Evolutionary conservation across 1,140 invertebrate genomes (phyloP).

Genomic region (Rhynchophorus ferrugineus): DNA sequence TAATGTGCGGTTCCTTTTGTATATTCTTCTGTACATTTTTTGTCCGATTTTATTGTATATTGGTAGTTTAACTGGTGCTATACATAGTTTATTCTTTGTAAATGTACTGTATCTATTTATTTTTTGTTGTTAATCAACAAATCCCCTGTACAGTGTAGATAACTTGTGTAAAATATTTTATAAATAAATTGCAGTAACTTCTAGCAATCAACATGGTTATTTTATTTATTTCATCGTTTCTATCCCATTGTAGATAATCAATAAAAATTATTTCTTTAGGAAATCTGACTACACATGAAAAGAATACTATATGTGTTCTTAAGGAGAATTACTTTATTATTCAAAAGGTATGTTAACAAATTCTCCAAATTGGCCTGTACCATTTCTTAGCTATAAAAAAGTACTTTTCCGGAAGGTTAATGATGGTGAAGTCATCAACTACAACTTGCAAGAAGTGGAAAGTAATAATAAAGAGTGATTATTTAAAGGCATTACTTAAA

Average conservation of each 20-base stretch:
- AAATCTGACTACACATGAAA: no score
- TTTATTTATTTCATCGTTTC: conserved; percentile 9
- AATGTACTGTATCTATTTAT: conserved; percentile 35
- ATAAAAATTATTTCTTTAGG: no score
- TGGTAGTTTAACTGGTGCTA: conserved; percentile 41
- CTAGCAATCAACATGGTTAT: conserved; percentile 32
- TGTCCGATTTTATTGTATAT: conserved; percentile 30
- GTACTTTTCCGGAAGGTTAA: no score
- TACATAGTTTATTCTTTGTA: conserved; percentile 34
- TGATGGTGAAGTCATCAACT: no score
- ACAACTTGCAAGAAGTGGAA: no score
- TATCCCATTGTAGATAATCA: not conserved
- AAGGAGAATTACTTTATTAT: no score
- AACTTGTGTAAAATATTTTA: conserved; percentile 44
- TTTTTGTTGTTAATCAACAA: conserved; percentile 30
- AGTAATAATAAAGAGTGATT: no score
- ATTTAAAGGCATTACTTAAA: no score
- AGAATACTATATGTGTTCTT: no score
- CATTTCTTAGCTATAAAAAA: no score
- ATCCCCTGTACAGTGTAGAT: conserved; percentile 42
- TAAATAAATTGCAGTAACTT: conserved; percentile 41
- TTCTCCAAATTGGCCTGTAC: no score
- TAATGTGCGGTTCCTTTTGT: conserved; percentile 23
- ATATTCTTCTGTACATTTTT: conserved; percentile 34
- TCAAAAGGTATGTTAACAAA: no score